Base-by-base conservation (phyloP, 53 echinoderm and acorn worm genomes). In the Holothuria leucospilota region DNA sequence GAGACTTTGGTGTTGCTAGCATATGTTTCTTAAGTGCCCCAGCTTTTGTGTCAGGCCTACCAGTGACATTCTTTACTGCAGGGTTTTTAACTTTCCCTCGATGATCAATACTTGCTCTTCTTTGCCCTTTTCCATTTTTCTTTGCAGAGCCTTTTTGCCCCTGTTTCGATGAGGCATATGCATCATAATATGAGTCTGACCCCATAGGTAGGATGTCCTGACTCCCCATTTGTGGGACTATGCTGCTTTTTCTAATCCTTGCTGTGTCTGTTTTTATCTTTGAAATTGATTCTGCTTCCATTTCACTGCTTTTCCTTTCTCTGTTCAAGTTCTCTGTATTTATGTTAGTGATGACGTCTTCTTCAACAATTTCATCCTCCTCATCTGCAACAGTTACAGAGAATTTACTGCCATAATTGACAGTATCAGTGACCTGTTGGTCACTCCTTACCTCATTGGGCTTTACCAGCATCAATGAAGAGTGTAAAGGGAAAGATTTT, bases 31-130 rank as follows among this genome's bases (percentile, higher is more conserved):
- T 77, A 8, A 94, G 51, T 72, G 69, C 85, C 29, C 96, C 94
- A 2, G 90, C 88, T 80, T 83, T 92, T 21, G 89, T 94, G 34
- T 96, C 96, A 21, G 96, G 94, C 62, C 86, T 90, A 3, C 96
- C 94, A 2, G 93, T 94, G 59, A 91, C 94, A 68, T 96, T 96
- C 23, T 68, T 88, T 6, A 94, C 94, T 29, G 94, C 94, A 18
- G 88, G 68, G 66, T 96, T 96, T 59, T 92, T 92, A 56, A 92
- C 65, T 2, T 84, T 75, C 51, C 63, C 78, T 53, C 74, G 86
- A n/a, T 20, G 62, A 41, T 83, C 87, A 6, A 71, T 49, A 20
- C 86, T 79, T 66, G 62, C 79, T 38, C 29, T 63, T 23, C 51
- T 84, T 18, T 10, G 64, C 14, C 30, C 28, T 67, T 84, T 68